Percentiles rank a stretch among this genome's conserved stretches.
These are phyloP conservation scores for Cheilosia soror DNA, from an alignment of 2,888 invertebrate species.

Conservation along the genomic window DNA sequence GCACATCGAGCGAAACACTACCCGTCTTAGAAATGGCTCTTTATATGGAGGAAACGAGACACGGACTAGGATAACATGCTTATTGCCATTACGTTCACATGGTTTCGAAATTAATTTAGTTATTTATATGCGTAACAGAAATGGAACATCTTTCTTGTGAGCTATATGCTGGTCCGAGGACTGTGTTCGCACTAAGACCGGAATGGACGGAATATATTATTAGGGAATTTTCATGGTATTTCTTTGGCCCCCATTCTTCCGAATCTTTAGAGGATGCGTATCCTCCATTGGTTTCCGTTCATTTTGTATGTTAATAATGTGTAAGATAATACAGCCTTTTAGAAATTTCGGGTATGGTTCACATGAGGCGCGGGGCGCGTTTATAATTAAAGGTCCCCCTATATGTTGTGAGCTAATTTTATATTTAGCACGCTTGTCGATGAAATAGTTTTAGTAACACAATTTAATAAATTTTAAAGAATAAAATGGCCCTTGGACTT, in stretches of 20 bases:
- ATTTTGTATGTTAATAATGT: constrained; percentile 2
- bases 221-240: constrained; percentile 15
- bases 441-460: neutral
- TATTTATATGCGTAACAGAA: constrained; percentile 73
- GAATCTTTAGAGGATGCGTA: constrained; percentile 11
- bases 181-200: neutral
- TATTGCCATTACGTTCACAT: constrained; percentile 73
- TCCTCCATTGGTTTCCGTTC: too few species aligned
- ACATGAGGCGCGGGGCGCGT: neutral
- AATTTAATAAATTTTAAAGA: too few species aligned
- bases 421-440: constrained; percentile 26
- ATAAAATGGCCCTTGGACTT: too few species aligned
- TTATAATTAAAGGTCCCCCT: constrained; percentile 42
- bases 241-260: too few species aligned
- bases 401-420: constrained; percentile 46
- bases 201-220: constrained; percentile 51
- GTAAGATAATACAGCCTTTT: neutral
- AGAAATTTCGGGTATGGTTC: constrained; percentile 8
- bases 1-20: constrained; percentile 30
- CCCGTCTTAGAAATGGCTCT: constrained; percentile 53
- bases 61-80: constrained; percentile 66
- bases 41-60: constrained; percentile 61
- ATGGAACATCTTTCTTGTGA: constrained; percentile 55
- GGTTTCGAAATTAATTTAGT: constrained; percentile 72
- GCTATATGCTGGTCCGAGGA: neutral